A percentile compares a stretch with the other conserved stretches of the same genome.
These are phyloP conservation scores for Paramacrobiotus metropolitanus DNA, from an alignment of 1,140 invertebrate species.

Conservation along the genomic window DNA sequence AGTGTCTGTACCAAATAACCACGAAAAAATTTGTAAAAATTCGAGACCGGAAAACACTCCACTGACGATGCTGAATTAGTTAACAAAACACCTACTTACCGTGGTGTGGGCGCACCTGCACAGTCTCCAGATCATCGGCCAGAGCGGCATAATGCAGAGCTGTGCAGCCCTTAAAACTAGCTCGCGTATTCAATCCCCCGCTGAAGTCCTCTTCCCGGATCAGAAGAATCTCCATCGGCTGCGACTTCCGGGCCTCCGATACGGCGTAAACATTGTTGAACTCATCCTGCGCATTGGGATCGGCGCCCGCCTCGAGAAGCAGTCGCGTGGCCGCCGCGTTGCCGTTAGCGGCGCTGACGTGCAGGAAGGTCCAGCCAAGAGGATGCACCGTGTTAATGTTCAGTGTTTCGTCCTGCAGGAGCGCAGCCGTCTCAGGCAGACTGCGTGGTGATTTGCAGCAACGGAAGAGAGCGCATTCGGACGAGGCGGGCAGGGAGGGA, in stretches of 20 bases:
- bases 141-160: conserved; percentile 70
- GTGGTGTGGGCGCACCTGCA: too few species aligned
- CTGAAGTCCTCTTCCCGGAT: conserved; percentile 55
- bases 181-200: conserved; percentile 40
- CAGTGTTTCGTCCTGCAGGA: too few species aligned
- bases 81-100: too few species aligned
- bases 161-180: conserved; percentile 58
- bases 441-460: too few species aligned
- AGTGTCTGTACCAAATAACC: too few species aligned
- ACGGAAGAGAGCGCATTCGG: too few species aligned
- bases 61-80: too few species aligned
- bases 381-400: conserved; percentile 4
- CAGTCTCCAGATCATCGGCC: conserved; percentile 36
- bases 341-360: conserved; percentile 54
- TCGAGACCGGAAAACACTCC: too few species aligned
- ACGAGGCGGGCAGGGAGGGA: too few species aligned
- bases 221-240: conserved; percentile 38
- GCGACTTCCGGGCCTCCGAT: conserved; percentile 29
- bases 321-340: conserved; percentile 34
- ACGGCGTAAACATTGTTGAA: conserved; percentile 44
- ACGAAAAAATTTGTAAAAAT: too few species aligned
- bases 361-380: conserved; percentile 61
- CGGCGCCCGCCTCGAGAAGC: conserved; percentile 46
- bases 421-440: too few species aligned
- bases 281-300: conserved; percentile 50